phyloP scores from a whole-genome alignment of 2,113 vertebrate species.

The Coregonus clupeaformis region DNA sequence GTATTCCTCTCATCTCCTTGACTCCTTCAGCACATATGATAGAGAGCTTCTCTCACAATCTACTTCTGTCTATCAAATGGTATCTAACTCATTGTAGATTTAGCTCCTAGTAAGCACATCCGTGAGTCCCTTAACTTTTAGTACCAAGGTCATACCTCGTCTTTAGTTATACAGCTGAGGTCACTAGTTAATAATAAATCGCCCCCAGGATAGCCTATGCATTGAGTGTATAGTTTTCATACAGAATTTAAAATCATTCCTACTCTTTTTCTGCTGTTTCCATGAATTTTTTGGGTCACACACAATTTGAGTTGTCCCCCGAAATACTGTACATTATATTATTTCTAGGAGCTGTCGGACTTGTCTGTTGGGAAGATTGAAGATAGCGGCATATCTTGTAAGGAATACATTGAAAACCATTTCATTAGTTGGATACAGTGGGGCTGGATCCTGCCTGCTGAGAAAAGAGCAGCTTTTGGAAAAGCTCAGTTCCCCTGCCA shows the following conservation, averaged over 20 bases:
- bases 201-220: constrained; percentile 10
- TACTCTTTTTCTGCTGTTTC: constrained; percentile 25
- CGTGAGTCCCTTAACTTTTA: background rate
- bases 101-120: background rate
- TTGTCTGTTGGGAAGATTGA: constrained; percentile 50
- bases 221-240: constrained; percentile 13
- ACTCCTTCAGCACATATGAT: background rate
- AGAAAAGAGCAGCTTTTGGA: constrained; percentile 21
- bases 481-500: constrained; percentile 17
- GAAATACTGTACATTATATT: constrained; percentile 29
- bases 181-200: constrained; percentile 26
- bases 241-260: no score
- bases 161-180: constrained; percentile 24
- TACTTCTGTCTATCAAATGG: background rate
- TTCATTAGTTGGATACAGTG: constrained; percentile 39
- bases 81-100: background rate
- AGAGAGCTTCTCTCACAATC: background rate
- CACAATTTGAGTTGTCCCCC: constrained; percentile 31
- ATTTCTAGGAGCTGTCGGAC: constrained; percentile 28
- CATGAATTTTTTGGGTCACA: constrained; percentile 16
- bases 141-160: constrained; percentile 39
- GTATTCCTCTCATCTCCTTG: background rate
- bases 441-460: constrained; percentile 37
- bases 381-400: constrained; percentile 52
- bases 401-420: constrained; percentile 56